phyloP scores from a whole-genome alignment of 2,113 vertebrate genomes.

The Okapia johnstoni region DNA sequence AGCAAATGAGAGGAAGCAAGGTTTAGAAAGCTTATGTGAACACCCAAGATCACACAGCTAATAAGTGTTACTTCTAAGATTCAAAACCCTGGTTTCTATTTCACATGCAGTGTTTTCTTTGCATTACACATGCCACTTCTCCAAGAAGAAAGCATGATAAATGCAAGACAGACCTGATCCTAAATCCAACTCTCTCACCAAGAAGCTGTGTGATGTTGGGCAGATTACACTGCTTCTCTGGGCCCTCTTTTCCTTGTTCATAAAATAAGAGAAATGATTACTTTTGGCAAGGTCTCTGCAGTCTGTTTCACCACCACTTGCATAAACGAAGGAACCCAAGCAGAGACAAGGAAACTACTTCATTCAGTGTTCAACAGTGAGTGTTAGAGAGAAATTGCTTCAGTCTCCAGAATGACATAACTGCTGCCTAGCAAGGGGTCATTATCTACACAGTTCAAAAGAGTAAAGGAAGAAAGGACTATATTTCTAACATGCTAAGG shows the following conservation, averaged over 20 bases:
- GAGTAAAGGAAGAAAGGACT: neutral
- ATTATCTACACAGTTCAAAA: constrained; percentile 6
- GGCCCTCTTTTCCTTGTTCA: neutral
- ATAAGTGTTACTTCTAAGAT: neutral
- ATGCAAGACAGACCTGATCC: neutral
- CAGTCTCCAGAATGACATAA: neutral
- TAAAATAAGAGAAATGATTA: neutral
- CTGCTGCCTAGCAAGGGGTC: neutral
- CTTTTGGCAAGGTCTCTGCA: neutral
- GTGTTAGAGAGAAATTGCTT: neutral
- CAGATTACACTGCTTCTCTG: neutral
- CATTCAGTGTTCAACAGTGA: neutral
- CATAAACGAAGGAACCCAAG: neutral
- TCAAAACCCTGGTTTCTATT: neutral
- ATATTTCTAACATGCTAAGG: neutral
- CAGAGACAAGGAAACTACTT: constrained; percentile 15
- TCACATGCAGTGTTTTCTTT: neutral
- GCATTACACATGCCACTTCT: neutral
- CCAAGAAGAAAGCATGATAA: neutral
- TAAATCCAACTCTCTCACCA: neutral
- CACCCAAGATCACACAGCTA: neutral
- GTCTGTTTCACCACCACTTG: neutral
- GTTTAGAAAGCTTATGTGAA: constrained; percentile 17
- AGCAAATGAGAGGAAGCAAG: constrained; percentile 8
- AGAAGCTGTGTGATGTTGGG: neutral